A percentile compares a stretch with the other conserved stretches of the same genome.
phyloP scores from a whole-genome alignment of 2,888 invertebrate species.

The Scaptomyza flava region DNA sequence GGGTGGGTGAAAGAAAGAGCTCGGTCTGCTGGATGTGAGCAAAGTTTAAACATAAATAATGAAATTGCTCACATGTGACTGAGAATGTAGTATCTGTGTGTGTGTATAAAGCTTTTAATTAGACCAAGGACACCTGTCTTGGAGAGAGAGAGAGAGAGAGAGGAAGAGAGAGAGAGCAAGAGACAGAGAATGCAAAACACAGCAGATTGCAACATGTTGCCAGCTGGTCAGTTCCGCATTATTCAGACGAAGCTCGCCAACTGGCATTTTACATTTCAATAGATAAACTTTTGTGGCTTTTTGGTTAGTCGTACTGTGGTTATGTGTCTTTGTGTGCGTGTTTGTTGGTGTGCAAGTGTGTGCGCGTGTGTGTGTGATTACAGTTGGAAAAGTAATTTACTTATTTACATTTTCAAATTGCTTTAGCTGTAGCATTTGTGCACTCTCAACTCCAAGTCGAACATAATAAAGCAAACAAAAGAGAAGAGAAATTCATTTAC shows the following conservation, averaged over 20 bases:
- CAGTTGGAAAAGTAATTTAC: constrained; percentile 58
- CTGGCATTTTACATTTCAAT: constrained; percentile 24
- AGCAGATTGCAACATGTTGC: constrained; percentile 47
- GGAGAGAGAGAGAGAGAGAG: background rate
- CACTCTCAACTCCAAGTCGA: constrained; percentile 7
- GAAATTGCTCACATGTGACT: constrained; percentile 30
- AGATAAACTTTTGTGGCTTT: constrained; percentile 43
- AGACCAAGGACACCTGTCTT: constrained; percentile 67
- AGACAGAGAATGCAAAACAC: constrained; percentile 10
- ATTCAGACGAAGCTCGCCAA: constrained; percentile 7
- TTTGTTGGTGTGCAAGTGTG: constrained; percentile 12
- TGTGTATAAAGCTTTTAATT: constrained; percentile 63
- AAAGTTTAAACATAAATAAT: constrained; percentile 65
- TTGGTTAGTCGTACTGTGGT: constrained; percentile 6
- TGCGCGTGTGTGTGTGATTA: constrained; percentile 30
- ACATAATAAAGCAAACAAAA: background rate
- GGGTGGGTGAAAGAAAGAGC: background rate
- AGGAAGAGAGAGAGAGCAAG: background rate
- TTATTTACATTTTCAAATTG: constrained; percentile 70
- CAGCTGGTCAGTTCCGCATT: constrained; percentile 15
- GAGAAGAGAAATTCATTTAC: background rate
- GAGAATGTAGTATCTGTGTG: constrained; percentile 8
- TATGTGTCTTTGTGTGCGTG: constrained; percentile 11
- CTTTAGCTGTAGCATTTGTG: constrained; percentile 26
- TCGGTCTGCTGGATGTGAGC: constrained; percentile 3